phyloP scores from a whole-genome alignment of 2,888 invertebrate genomes.

The Cactoblastis cactorum region DNA sequence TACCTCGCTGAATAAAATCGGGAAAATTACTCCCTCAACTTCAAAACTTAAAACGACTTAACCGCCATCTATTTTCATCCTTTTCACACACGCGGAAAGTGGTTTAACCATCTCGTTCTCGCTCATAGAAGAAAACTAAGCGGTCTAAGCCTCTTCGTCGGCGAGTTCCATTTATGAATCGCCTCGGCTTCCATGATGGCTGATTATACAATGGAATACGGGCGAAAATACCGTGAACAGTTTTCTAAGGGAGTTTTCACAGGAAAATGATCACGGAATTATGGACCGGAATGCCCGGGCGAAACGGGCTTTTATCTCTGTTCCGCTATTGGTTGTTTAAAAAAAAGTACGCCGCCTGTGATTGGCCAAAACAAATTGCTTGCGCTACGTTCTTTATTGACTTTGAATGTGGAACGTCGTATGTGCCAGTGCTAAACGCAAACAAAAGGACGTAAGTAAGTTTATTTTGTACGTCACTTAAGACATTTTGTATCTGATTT shows the following conservation, averaged over 20 bases:
- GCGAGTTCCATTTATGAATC: constrained; percentile 55
- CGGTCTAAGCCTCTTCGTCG: constrained; percentile 64
- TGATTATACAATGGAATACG: constrained; percentile 77
- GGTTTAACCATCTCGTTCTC: constrained; percentile 37
- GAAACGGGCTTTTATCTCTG: constrained; percentile 68
- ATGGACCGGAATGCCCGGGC: constrained; percentile 41
- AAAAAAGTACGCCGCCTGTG: constrained; percentile 67
- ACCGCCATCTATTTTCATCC: constrained; percentile 45
- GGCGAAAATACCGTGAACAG: constrained; percentile 57
- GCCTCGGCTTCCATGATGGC: constrained; percentile 76
- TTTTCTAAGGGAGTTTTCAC: constrained; percentile 39
- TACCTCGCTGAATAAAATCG: constrained; percentile 68
- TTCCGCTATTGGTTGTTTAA: constrained; percentile 73
- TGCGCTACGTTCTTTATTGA: constrained; percentile 65
- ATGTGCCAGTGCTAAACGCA: constrained; percentile 33
- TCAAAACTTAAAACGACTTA: constrained; percentile 46
- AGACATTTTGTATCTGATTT: constrained; percentile 28
- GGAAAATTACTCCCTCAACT: constrained; percentile 69
- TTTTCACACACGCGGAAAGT: constrained; percentile 29
- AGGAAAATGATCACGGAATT: constrained; percentile 53
- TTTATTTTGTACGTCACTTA: constrained; percentile 20
- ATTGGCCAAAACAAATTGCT: constrained; percentile 80
- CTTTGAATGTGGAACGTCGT: constrained; percentile 53
- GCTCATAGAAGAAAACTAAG: constrained; percentile 43
- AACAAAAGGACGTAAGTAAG: constrained; percentile 36